Evolutionary conservation across 2,797 vertebrate species (phyloP).

Genomic region (Cryptoblepharus egeriae): DNA sequence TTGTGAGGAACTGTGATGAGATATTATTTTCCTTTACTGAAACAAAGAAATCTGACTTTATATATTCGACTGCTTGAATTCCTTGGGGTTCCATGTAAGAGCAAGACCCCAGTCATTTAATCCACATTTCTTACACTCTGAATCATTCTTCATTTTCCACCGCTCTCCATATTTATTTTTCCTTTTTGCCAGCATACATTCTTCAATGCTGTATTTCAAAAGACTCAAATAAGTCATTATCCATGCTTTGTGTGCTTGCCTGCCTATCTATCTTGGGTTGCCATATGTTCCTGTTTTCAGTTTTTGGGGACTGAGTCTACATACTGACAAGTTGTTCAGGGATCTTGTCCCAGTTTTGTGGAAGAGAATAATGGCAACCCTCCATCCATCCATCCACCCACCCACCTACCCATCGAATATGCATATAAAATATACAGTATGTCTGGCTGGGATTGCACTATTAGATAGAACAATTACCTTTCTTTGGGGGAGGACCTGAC

Average conservation of each 20-base stretch:
- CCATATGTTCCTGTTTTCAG: too few species aligned
- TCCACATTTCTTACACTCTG: background rate
- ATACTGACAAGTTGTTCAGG: too few species aligned
- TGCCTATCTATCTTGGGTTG: too few species aligned
- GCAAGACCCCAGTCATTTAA: background rate
- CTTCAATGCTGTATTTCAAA: background rate
- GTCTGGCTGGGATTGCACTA: background rate
- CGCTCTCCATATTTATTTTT: too few species aligned
- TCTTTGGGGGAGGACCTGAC: background rate
- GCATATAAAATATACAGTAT: background rate
- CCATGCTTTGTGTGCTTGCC: background rate
- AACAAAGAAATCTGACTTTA: background rate
- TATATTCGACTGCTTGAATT: background rate
- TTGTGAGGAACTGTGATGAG: background rate
- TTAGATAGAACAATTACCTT: background rate
- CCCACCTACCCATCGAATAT: too few species aligned
- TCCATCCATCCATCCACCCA: too few species aligned
- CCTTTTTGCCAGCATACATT: background rate
- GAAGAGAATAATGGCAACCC: too few species aligned
- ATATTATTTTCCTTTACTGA: background rate
- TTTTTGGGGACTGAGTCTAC: too few species aligned
- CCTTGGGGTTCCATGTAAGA: too few species aligned
- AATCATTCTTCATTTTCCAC: too few species aligned
- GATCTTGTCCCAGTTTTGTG: too few species aligned
- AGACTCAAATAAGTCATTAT: background rate